phyloP scores from a whole-genome alignment of 2,888 invertebrate species.

The Luperina nickerlii region DNA sequence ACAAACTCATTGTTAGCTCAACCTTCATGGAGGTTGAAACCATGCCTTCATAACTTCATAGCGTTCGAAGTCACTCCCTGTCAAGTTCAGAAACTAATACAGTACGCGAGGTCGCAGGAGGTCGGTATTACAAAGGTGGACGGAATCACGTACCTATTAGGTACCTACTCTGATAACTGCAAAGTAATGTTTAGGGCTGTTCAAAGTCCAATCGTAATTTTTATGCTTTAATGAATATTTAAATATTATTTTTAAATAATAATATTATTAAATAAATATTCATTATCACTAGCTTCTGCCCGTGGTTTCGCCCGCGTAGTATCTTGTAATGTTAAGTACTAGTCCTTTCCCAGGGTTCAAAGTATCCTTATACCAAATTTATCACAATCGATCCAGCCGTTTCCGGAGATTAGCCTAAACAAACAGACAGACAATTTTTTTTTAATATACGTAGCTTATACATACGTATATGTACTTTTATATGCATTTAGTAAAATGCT shows the following conservation, averaged over 20 bases:
- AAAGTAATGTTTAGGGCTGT: slow-evolving; percentile 52
- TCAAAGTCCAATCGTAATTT: not conserved
- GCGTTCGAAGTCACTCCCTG: slow-evolving; percentile 52
- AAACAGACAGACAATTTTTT: not conserved
- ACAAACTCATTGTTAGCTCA: slow-evolving; percentile 53
- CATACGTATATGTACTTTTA: not conserved
- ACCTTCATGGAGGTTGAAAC: slow-evolving; percentile 65
- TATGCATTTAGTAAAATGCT: no score
- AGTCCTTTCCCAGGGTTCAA: no score
- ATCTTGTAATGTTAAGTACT: no score
- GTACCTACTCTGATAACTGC: slow-evolving; percentile 52
- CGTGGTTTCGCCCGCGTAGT: not conserved
- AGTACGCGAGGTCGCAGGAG: slow-evolving; percentile 67
- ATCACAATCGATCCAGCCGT: no score
- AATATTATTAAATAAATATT: no score
- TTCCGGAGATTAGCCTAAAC: not conserved
- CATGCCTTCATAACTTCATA: slow-evolving; percentile 54
- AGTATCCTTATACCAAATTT: no score
- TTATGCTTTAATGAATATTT: not conserved
- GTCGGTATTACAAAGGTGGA: slow-evolving; percentile 63
- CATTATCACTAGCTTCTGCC: not conserved
- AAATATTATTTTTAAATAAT: no score
- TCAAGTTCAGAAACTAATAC: slow-evolving; percentile 71
- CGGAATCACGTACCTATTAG: slow-evolving; percentile 62
- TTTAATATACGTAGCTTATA: not conserved